Evolutionary conservation across 2,113 vertebrate genomes (phyloP), one percentile per base, ranked within the genome.

Genomic region (Hymenochirus boettgeri): DNA sequence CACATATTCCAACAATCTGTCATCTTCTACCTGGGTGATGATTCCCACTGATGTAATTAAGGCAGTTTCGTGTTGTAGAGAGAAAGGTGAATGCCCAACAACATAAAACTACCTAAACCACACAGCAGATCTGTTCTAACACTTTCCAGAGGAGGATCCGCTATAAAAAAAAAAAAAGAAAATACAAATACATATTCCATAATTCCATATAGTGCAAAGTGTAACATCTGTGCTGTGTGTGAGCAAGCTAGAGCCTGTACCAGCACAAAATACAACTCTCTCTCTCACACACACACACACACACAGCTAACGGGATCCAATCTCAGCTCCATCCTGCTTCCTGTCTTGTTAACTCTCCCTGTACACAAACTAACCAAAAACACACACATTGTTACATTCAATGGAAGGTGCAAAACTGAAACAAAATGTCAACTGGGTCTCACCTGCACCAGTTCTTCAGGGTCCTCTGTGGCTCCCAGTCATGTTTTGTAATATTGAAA

Each of bases 51-150:
- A 89, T 90, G 93, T 91, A 92, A 94, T 95, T 88, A 90, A 93
- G 93, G 91, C 93, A 96, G 93, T 94, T 87, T 93, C 91, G 80
- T 96, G 94, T 93, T 94, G 94, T 89, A 92, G 94, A 90, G 92
- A 91, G 88, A 88, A 85, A 89, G 90, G 86, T 83, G 85, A 84
- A 95, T 89, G 90, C 89, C 93, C 94, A 96, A 97, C 94, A 97
- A 97, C 94, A 95, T 93, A 92, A 96, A 95, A 97, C 93, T 97
- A 97, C 94, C 94, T 97, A 97, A 93, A 95, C 90, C 91, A 95
- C 93, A 88, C 86, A 85, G 83, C 93, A 96, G 93, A 93, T 91
- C 77, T 85, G 76, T 71, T 77, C 75, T 80, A 81, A 81, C 75
- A 69, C 74, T 65, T 77, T 70, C 79, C 76, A 74, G 48, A 75